phyloP scores from a whole-genome alignment of 1,140 invertebrate genomes.

The Drosophila burlai region DNA sequence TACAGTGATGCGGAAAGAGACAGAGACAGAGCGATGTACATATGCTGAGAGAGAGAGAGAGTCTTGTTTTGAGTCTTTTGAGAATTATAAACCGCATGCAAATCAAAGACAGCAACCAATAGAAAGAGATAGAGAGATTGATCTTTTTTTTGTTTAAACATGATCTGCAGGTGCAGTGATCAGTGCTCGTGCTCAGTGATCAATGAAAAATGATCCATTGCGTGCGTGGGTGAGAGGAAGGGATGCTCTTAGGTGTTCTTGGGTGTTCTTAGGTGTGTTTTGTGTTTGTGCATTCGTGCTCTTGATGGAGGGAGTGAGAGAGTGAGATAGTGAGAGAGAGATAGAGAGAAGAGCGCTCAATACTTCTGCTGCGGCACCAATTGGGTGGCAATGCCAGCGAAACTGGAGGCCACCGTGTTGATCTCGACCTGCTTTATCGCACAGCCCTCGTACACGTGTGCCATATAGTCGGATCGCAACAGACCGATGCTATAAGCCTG shows the following conservation, averaged over 20 bases:
- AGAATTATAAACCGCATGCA: conserved; percentile 29
- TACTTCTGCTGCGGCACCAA: conserved; percentile 90
- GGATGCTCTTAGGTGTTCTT: neutral
- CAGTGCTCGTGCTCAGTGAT: conserved; percentile 13
- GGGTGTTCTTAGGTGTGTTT: neutral
- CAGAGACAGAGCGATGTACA: neutral
- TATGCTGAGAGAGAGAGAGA: too few relatives aligned
- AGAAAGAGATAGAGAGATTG: neutral
- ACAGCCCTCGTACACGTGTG: conserved; percentile 87
- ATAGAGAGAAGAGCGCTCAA: conserved; percentile 74
- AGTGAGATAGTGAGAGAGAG: conserved; percentile 23
- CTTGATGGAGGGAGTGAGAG: conserved; percentile 19
- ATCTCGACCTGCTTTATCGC: conserved; percentile 91
- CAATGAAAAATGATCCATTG: conserved; percentile 2
- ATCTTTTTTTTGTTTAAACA: neutral
- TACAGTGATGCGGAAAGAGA: conserved; percentile 20
- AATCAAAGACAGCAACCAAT: conserved; percentile 9
- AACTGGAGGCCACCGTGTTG: conserved; percentile 91
- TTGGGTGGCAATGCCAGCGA: conserved; percentile 88
- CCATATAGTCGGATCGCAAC: conserved; percentile 91
- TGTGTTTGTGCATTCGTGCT: conserved; percentile 42
- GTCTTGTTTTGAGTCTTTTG: neutral
- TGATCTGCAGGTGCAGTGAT: neutral
- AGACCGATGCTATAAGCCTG: conserved; percentile 87
- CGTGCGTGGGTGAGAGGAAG: conserved; percentile 10